Percentiles rank a stretch among this genome's conserved stretches.
Conservation (phyloP, 2,797 vertebrate species). For the Phaenicophaeus curvirostris region DNA sequence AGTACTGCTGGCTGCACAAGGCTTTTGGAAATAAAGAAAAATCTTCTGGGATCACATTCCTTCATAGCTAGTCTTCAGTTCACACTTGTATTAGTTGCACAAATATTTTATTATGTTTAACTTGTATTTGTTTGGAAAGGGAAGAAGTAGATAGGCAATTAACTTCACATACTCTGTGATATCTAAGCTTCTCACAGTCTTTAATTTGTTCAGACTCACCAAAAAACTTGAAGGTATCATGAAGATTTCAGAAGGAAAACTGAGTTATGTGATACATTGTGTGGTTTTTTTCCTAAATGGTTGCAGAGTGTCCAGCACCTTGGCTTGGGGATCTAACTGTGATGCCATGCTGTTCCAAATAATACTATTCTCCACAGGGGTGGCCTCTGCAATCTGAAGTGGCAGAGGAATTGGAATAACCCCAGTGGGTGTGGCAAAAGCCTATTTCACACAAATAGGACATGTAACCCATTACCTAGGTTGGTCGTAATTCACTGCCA, state of each 20-base stretch:
- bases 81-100: neutral
- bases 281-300: neutral
- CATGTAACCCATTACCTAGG: too few relatives aligned
- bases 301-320: rapidly evolving
- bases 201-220: neutral
- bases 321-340: rapidly evolving
- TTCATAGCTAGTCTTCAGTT: neutral
- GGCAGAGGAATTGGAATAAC: neutral
- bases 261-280: neutral
- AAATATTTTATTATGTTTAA: neutral
- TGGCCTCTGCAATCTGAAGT: neutral
- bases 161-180: neutral
- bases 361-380: neutral
- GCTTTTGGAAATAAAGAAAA: neutral
- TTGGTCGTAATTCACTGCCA: too few relatives aligned
- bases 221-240: neutral
- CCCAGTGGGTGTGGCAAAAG: neutral
- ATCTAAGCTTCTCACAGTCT: neutral
- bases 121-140: neutral
- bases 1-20: neutral
- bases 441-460: neutral
- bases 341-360: neutral
- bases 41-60: neutral
- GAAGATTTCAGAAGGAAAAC: neutral
- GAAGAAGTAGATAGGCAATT: neutral